A percentile compares a stretch with the other conserved stretches of the same genome.
Evolutionary conservation across 2,797 vertebrate species (phyloP).

Genomic region (Chelon labrosus): DNA sequence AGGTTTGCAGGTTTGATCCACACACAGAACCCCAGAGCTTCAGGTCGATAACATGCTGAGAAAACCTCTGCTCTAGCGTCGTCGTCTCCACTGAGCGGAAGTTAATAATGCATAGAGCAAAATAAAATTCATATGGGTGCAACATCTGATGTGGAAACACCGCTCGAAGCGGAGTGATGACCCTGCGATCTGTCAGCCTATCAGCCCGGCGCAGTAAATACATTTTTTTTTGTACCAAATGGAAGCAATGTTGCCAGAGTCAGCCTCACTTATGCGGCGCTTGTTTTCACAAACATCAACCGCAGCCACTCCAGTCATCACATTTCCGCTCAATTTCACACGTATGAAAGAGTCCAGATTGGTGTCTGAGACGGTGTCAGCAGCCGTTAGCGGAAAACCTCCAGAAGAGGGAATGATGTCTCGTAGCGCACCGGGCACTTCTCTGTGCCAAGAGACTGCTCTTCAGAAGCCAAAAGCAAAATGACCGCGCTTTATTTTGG

Average conservation of each 20-base stretch:
- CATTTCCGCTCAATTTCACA: conserved; percentile 33
- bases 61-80: conserved; percentile 28
- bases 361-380: conserved; percentile 24
- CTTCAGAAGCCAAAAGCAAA: conserved; percentile 12
- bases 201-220: conserved; percentile 21
- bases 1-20: not conserved
- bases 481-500: not conserved
- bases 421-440: conserved; percentile 3
- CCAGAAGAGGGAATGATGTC: conserved; percentile 11
- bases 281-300: conserved; percentile 19
- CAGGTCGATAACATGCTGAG: conserved; percentile 14
- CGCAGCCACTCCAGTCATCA: not conserved
- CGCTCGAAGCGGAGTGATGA: not conserved
- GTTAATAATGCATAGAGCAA: conserved; percentile 33
- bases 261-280: conserved; percentile 10
- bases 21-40: conserved; percentile 9
- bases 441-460: conserved; percentile 11
- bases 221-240: conserved; percentile 21
- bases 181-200: conserved; percentile 12
- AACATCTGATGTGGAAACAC: conserved; percentile 20
- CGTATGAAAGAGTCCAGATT: conserved; percentile 6
- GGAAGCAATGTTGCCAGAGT: conserved; percentile 10
- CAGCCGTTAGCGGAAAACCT: conserved; percentile 12
- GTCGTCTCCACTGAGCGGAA: not conserved
- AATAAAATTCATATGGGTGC: conserved; percentile 17